Evolutionary conservation across 2,113 vertebrate genomes (phyloP), one percentile per base, ranked within the genome.

Genomic region (Rhabdomys dilectus): DNA sequence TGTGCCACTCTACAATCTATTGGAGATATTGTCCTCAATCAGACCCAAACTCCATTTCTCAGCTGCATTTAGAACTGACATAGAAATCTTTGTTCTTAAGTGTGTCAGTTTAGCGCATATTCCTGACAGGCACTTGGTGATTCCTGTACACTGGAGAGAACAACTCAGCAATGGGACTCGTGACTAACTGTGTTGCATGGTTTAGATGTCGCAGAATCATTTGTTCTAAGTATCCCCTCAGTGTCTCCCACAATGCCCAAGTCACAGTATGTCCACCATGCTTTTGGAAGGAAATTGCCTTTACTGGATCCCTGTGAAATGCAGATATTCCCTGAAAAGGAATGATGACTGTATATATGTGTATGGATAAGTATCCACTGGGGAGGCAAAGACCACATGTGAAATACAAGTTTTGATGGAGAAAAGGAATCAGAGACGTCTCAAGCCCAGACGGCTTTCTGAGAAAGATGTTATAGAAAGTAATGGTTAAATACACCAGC

Each of bases 41-140:
- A 48, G 78, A 93, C 42, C 56, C 21, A 7, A 53, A 4, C 60
- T 94, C 66, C 4, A 1, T 80, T 91, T 92, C 62, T 78, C 36
- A 58, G n/a, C 80, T 93, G 22, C 89, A 26, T 80, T 95, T 96
- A 60, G 17, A 91, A 91, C 81, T 92, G 34, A 92, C 96, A 82
- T 75, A 76, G 39, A 93, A 53, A 87, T 75, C 39, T 72, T 88
- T 88, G 70, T 80, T 91, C 72, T 68, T 58, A 64, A 85, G 10
- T 51, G 72, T 62, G 42, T 91, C 60, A 26, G 7, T 93, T 78
- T 92, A 72, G 66, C 89, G n/a, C 64, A 53, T 85, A 51, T 81
- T 66, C 51, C 24, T 60, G 70, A n/a, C 16, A 77, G 22, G 42
- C 16, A 76, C 26, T 80, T 39, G 6, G 62, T 93, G 56, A 92